phyloP scores from a whole-genome alignment of 1,140 invertebrate species.

The Plutomurus gul region DNA sequence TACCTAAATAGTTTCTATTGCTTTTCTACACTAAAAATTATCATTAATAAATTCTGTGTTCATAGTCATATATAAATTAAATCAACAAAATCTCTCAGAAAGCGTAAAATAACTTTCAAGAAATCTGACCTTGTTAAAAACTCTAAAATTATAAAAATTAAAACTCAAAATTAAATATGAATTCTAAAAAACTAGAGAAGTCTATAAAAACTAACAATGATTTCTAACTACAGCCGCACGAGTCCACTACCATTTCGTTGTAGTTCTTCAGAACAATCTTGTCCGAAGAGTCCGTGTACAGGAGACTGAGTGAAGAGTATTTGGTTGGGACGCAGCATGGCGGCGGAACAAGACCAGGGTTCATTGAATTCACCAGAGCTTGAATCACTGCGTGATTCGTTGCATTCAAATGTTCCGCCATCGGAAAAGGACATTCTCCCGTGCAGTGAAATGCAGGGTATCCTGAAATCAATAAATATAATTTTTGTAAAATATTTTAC shows the following conservation, averaged over 20 bases:
- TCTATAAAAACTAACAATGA: not conserved
- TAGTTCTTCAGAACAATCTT: conserved; percentile 96
- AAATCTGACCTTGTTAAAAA: no score
- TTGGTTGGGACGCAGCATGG: conserved; percentile 92
- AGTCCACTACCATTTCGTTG: conserved; percentile 92
- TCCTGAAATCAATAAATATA: conserved; percentile 60
- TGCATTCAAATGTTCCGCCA: conserved; percentile 90
- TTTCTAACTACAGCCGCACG: conserved; percentile 88
- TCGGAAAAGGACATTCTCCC: conserved; percentile 90
- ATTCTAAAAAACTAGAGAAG: not conserved
- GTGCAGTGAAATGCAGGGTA: conserved; percentile 95
- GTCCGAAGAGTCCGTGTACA: conserved; percentile 89
- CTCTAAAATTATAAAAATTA: not conserved
- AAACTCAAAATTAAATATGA: not conserved
- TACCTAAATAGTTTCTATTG: no score
- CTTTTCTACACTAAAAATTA: no score
- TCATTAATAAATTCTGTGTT: no score
- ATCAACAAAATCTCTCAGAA: no score
- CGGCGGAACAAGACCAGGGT: conserved; percentile 83
- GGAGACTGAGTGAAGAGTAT: conserved; percentile 87
- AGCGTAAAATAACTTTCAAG: no score
- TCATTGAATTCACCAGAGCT: conserved; percentile 90
- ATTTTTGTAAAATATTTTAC: not conserved
- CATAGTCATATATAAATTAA: no score
- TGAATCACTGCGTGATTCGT: conserved; percentile 99